phyloP scores from a whole-genome alignment of 2,113 vertebrate genomes.

The Ploceus nigricollis region DNA sequence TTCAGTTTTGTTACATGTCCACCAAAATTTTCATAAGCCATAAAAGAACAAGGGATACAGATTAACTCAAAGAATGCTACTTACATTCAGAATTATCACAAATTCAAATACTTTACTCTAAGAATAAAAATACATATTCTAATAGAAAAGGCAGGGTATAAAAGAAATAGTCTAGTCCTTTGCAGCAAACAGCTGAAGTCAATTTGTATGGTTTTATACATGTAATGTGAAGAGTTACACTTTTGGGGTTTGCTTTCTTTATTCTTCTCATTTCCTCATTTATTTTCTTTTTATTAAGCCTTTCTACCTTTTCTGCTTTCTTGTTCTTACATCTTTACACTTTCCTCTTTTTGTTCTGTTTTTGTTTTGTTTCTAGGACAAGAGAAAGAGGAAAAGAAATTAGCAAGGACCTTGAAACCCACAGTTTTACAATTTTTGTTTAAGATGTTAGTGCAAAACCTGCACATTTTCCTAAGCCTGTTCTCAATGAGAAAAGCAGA shows the following conservation, averaged over 20 bases:
- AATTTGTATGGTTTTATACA: neutral
- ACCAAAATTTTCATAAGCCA: slow-evolving; percentile 79
- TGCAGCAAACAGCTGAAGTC: neutral
- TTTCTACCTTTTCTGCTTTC: neutral
- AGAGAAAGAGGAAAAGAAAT: neutral
- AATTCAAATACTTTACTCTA: neutral
- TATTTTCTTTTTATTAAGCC: neutral
- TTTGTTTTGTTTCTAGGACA: neutral
- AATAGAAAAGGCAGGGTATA: neutral
- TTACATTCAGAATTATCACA: neutral
- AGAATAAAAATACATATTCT: neutral
- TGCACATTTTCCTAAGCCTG: neutral
- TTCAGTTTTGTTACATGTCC: slow-evolving; percentile 73
- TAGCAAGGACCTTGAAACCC: neutral
- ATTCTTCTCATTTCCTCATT: neutral
- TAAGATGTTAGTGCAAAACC: neutral
- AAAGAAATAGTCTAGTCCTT: neutral
- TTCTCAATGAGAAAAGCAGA: neutral
- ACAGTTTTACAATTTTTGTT: neutral
- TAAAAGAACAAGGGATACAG: slow-evolving; percentile 2
- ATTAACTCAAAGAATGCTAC: neutral
- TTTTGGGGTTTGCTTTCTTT: neutral
- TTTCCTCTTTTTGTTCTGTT: neutral
- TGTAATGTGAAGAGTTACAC: neutral
- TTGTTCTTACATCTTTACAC: neutral